Percentiles rank a stretch among this genome's conserved stretches.
Evolutionary conservation across 2,113 vertebrate genomes (phyloP).

Genomic region (Polypterus senegalus): DNA sequence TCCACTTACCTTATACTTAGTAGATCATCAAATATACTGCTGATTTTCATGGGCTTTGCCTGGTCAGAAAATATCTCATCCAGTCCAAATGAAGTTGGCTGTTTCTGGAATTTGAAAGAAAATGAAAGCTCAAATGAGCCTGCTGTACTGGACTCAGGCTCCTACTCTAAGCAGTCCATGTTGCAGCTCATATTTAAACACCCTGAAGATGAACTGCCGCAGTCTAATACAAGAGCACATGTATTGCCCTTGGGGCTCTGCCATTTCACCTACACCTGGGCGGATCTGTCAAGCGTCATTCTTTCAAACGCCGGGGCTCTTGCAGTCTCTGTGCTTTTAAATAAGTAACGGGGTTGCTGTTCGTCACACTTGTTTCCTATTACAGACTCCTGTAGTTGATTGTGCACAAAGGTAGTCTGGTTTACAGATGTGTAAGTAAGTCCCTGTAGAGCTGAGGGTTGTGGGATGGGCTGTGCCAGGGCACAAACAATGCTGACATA

Average conservation of each 20-base stretch:
- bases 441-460: constrained; percentile 56
- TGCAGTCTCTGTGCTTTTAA: constrained; percentile 40
- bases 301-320: constrained; percentile 44
- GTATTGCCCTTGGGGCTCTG: constrained; percentile 43
- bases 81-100: not conserved
- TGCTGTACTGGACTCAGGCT: constrained; percentile 34
- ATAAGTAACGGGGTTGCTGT: constrained; percentile 31
- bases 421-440: constrained; percentile 62
- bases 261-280: constrained; percentile 64
- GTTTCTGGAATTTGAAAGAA: constrained; percentile 13
- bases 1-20: too few relatives aligned
- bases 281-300: constrained; percentile 51
- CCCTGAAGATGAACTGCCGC: constrained; percentile 35
- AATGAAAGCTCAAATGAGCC: constrained; percentile 22
- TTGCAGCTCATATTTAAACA: constrained; percentile 28
- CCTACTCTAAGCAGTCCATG: constrained; percentile 27
- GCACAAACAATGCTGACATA: constrained; percentile 49
- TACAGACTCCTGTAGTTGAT: constrained; percentile 57
- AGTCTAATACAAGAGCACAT: constrained; percentile 46
- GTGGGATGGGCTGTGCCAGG: constrained; percentile 58
- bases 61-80: not conserved
- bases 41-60: not conserved
- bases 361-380: constrained; percentile 68
- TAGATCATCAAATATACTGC: too few relatives aligned
- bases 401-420: constrained; percentile 65